phyloP scores from a whole-genome alignment of 1,140 invertebrate genomes.

The Galleria mellonella region DNA sequence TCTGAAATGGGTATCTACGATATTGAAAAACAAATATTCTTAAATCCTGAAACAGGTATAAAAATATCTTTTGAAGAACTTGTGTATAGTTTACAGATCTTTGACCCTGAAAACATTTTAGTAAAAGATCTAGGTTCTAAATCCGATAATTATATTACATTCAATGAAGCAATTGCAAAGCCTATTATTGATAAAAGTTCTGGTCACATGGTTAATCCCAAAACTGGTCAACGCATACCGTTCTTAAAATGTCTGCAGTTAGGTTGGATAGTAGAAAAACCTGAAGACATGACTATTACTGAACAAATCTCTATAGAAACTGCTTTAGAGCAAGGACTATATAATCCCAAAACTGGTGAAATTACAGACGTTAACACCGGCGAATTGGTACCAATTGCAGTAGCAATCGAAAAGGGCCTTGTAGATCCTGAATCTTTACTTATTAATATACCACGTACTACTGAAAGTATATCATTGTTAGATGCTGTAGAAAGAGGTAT shows the following conservation, averaged over 20 bases:
- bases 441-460: constrained; percentile 80
- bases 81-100: constrained; percentile 82
- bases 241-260: constrained; percentile 89
- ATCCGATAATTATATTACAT: constrained; percentile 79
- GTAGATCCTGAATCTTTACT: constrained; percentile 84
- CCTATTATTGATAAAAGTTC: constrained; percentile 84
- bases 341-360: constrained; percentile 78
- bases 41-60: constrained; percentile 84
- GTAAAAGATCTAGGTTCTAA: constrained; percentile 85
- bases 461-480: constrained; percentile 81
- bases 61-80: constrained; percentile 85
- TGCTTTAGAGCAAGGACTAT: constrained; percentile 79
- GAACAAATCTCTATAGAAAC: constrained; percentile 77
- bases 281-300: constrained; percentile 64
- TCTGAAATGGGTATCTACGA: constrained; percentile 85
- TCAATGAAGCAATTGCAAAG: constrained; percentile 84
- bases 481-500: constrained; percentile 86
- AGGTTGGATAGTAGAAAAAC: constrained; percentile 80
- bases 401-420: constrained; percentile 83
- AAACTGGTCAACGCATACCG: constrained; percentile 85
- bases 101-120: constrained; percentile 83
- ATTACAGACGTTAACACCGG: constrained; percentile 79
- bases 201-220: constrained; percentile 88
- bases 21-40: constrained; percentile 82
- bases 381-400: constrained; percentile 77